Evolutionary conservation across 1,140 invertebrate genomes (phyloP).

Genomic region (Drosophila subpulchrella): DNA sequence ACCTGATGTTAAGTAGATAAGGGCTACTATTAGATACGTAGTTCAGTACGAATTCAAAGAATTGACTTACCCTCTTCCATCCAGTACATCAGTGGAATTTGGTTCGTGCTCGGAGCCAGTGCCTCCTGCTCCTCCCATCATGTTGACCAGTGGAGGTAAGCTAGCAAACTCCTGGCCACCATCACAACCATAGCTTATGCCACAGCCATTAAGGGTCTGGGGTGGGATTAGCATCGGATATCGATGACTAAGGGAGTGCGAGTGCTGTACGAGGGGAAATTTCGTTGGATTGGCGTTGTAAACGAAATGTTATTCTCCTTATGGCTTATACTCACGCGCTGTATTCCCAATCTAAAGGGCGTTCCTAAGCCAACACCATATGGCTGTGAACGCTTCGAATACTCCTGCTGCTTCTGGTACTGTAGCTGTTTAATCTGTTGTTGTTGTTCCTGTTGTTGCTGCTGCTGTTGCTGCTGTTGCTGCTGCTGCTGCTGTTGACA

Average conservation of each 20-base stretch:
- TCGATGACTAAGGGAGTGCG: conserved; percentile 67
- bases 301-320: conserved; percentile 19
- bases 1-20: conserved; percentile 40
- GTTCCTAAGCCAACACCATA: conserved; percentile 54
- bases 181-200: conserved; percentile 61
- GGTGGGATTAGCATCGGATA: conserved; percentile 76
- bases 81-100: conserved; percentile 78
- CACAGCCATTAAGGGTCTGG: conserved; percentile 48
- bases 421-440: conserved; percentile 20
- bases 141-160: conserved; percentile 77
- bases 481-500: conserved; percentile 41
- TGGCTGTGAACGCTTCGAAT: conserved; percentile 61
- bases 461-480: conserved; percentile 49
- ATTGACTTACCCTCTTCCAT: conserved; percentile 71
- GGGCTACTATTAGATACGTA: neutral
- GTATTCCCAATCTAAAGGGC: conserved; percentile 79
- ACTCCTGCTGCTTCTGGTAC: conserved; percentile 62
- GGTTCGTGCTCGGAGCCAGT: conserved; percentile 69
- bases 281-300: conserved; percentile 1
- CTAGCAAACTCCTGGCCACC: conserved; percentile 77
- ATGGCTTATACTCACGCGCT: conserved; percentile 71
- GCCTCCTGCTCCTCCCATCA: conserved; percentile 56
- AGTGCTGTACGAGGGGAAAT: conserved; percentile 43
- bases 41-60: neutral
- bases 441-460: conserved; percentile 47